These are phyloP conservation scores for Nesoenas mayeri DNA, from an alignment of 2,113 vertebrate species.

Conservation along the genomic window DNA sequence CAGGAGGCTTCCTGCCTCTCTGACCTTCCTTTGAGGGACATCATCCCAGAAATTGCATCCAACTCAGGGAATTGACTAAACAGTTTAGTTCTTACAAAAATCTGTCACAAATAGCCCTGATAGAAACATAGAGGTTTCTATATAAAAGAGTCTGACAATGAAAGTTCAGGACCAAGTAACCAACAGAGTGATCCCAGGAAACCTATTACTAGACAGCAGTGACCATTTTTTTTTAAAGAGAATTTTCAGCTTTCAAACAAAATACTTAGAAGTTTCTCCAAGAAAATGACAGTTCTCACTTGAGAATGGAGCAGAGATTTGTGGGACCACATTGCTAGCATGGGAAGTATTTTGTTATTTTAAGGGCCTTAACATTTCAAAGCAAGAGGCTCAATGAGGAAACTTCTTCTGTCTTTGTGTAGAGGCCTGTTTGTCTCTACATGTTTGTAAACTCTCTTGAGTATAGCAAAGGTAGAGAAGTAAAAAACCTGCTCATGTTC, in stretches of 20 bases:
- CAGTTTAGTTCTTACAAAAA: neutral
- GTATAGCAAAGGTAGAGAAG: neutral
- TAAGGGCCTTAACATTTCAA: neutral
- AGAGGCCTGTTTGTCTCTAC: neutral
- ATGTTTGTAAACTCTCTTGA: conserved; percentile 7
- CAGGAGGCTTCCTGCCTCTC: neutral
- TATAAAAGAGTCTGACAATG: neutral
- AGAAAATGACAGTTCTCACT: neutral
- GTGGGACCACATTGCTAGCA: neutral
- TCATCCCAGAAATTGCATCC: neutral
- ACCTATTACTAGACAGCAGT: neutral
- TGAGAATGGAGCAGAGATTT: neutral
- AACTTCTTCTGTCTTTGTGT: neutral
- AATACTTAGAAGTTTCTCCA: neutral
- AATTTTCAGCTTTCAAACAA: neutral
- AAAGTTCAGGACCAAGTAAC: neutral
- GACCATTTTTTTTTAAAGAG: neutral
- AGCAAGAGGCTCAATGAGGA: neutral
- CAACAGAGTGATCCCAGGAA: neutral
- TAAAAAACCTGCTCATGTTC: neutral
- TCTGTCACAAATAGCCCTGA: neutral
- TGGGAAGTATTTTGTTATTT: neutral
- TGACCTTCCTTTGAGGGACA: neutral
- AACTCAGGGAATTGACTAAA: neutral
- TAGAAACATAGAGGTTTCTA: neutral